Percentiles rank a stretch among this genome's conserved stretches.
These are phyloP conservation scores for Drosophila stalkeri DNA, from an alignment of 2,888 invertebrate genomes.

Conservation along the genomic window DNA sequence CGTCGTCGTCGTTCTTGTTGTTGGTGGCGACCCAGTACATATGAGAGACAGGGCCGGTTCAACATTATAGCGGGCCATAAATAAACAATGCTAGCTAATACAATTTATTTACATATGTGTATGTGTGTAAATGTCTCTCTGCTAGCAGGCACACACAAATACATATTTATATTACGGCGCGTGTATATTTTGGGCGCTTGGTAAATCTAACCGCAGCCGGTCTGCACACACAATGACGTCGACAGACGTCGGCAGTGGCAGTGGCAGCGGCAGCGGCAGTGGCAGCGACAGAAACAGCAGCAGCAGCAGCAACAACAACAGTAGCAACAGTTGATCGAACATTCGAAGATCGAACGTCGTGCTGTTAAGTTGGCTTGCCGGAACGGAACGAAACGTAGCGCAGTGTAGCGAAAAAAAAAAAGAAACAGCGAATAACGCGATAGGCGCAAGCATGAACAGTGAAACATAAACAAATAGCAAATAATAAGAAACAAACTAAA, in stretches of 20 bases:
- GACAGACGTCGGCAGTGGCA: conserved; percentile 26
- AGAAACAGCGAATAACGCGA: conserved; percentile 43
- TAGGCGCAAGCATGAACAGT: conserved; percentile 34
- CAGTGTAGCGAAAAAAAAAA: conserved; percentile 22
- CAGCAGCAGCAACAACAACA: conserved; percentile 54
- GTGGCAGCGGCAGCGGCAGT: not conserved
- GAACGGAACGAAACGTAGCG: conserved; percentile 48
- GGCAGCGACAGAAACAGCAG: conserved; percentile 4
- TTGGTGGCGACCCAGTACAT: conserved; percentile 34
- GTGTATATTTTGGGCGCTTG: conserved; percentile 34
- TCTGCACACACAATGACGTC: conserved; percentile 57
- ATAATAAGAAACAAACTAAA: conserved; percentile 52
- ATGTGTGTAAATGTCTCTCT: not conserved
- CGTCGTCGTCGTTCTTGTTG: conserved; percentile 29
- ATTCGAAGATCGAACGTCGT: conserved; percentile 74
- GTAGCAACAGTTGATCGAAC: conserved; percentile 67
- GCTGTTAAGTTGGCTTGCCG: conserved; percentile 71
- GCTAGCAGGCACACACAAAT: not conserved
- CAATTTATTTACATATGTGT: not conserved
- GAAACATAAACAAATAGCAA: conserved; percentile 59
- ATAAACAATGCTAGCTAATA: not conserved
- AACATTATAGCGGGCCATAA: conserved; percentile 28
- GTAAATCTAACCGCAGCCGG: conserved; percentile 43
- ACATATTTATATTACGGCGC: not conserved
- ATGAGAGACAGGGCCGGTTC: conserved; percentile 64